Evolutionary conservation across 2,888 invertebrate species (phyloP).

Genomic region (Leptopilina drosophilae): DNA sequence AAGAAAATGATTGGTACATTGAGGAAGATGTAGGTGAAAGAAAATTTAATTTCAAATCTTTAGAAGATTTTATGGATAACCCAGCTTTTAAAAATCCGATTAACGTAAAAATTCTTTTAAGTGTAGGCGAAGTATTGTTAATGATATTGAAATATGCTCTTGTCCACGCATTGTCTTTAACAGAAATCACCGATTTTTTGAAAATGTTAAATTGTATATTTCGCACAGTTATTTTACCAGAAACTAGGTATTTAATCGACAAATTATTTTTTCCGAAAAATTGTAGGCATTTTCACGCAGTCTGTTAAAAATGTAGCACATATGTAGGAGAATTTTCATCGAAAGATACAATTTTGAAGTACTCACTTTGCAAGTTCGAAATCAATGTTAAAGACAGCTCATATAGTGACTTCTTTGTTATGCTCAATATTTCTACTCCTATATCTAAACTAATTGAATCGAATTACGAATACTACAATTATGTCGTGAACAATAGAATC

Average conservation of each 20-base stretch:
- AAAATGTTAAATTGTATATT: slow-evolving; percentile 3
- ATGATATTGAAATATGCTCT: slow-evolving; percentile 10
- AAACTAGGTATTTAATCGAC: slow-evolving; percentile 13
- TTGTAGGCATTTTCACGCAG: slow-evolving; percentile 2
- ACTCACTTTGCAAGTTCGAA: not conserved
- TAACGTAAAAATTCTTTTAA: not conserved
- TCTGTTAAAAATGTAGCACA: not conserved
- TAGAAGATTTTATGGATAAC: not conserved
- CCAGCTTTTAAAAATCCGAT: slow-evolving; percentile 1
- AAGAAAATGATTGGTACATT: not conserved
- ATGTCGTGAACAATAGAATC: not conserved
- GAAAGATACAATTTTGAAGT: not conserved
- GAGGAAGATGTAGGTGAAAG: slow-evolving; percentile 13
- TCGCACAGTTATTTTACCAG: slow-evolving; percentile 2
- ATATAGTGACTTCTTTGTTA: slow-evolving; percentile 10
- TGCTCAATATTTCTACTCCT: slow-evolving; percentile 3
- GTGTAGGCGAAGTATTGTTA: not conserved
- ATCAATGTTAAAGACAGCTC: slow-evolving; percentile 8
- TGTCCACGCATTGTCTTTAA: slow-evolving; percentile 6
- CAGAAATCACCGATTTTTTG: slow-evolving; percentile 4
- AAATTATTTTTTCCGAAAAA: slow-evolving; percentile 3
- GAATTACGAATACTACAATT: not conserved
- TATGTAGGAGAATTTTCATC: slow-evolving; percentile 9
- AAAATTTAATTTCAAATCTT: not conserved
- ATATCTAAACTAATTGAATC: slow-evolving; percentile 9